Evolutionary conservation across 2,113 vertebrate species (phyloP).

Genomic region (Dasyprocta punctata): DNA sequence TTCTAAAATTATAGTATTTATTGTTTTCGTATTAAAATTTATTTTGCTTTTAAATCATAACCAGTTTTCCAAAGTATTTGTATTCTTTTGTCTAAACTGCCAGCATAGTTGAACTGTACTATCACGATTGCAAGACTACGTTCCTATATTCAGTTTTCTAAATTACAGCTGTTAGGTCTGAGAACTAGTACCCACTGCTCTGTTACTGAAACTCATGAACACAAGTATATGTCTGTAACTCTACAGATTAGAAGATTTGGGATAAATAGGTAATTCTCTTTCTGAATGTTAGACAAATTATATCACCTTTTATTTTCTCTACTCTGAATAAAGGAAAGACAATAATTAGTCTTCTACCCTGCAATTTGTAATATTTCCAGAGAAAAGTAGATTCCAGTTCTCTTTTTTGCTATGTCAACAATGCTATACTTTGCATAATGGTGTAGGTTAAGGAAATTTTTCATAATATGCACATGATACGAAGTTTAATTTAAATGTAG

Average conservation of each 20-base stretch:
- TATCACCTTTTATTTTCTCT: neutral
- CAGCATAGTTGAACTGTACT: neutral
- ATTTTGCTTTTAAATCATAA: neutral
- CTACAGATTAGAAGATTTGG: neutral
- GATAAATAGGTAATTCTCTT: neutral
- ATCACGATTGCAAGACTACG: neutral
- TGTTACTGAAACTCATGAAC: slow-evolving; percentile 31
- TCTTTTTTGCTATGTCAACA: neutral
- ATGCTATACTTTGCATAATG: neutral
- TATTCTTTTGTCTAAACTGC: neutral
- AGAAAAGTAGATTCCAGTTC: neutral
- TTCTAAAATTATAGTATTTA: neutral
- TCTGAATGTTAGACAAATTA: neutral
- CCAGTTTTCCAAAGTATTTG: neutral
- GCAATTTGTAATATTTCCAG: neutral
- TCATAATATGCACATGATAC: neutral
- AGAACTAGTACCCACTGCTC: neutral
- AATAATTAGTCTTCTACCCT: neutral
- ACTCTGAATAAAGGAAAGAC: neutral
- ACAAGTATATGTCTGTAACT: neutral
- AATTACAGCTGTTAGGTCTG: neutral
- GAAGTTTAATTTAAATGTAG: slow-evolving; percentile 8
- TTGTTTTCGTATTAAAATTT: slow-evolving; percentile 1
- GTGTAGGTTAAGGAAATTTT: neutral
- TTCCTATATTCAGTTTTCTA: neutral